Evolutionary conservation across 2,113 vertebrate genomes (phyloP).

Genomic region (Rhombomys opimus): DNA sequence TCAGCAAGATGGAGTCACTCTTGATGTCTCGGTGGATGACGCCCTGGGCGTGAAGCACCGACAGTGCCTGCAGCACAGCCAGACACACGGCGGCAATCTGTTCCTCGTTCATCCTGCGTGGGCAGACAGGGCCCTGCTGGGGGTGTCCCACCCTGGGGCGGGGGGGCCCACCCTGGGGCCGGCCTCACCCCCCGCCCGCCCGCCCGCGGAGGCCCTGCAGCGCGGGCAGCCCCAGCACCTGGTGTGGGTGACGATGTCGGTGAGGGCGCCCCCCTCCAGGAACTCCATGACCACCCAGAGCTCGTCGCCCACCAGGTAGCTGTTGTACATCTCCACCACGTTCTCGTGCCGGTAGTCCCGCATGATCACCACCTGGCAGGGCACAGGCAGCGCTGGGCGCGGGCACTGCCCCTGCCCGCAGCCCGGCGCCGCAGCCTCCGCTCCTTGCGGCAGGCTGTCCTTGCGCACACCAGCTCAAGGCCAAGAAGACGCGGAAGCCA

Average conservation of each 20-base stretch:
- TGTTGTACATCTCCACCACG: constrained; percentile 99
- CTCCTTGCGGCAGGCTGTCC: no score
- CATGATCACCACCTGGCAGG: constrained; percentile 96
- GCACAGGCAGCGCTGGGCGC: accelerated
- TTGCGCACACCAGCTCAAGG: not conserved
- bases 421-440: not conserved
- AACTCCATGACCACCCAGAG: constrained; percentile 99
- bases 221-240: constrained; percentile 85
- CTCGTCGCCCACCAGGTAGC: constrained; percentile 97
- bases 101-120: constrained; percentile 95
- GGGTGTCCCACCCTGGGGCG: not conserved
- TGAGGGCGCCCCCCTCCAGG: constrained; percentile 95
- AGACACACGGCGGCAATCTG: constrained; percentile 96
- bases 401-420: accelerated
- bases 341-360: constrained; percentile 98
- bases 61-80: constrained; percentile 93
- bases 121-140: not conserved
- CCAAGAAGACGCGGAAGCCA: not conserved
- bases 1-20: constrained; percentile 98
- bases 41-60: constrained; percentile 95
- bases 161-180: not conserved
- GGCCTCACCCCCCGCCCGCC: no score
- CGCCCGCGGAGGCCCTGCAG: not conserved
- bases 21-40: constrained; percentile 99
- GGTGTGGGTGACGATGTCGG: constrained; percentile 97